A percentile compares a stretch with the other conserved stretches of the same genome.
phyloP scores from a whole-genome alignment of 1,140 invertebrate genomes.

The Dysdera silvatica region DNA sequence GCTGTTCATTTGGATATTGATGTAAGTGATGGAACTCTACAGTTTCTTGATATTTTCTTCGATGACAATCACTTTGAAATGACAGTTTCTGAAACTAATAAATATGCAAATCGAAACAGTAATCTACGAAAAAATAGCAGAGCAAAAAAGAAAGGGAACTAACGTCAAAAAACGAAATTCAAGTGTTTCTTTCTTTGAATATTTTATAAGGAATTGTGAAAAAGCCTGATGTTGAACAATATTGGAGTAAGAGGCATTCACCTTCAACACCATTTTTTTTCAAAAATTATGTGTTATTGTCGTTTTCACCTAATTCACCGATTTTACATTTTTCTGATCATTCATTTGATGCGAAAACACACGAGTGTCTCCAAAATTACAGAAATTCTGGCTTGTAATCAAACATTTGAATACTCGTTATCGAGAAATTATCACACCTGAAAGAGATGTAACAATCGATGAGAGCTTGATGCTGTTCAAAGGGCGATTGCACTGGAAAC shows the following conservation, averaged over 20 bases:
- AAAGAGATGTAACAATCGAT: slow-evolving; percentile 11
- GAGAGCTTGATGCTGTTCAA: slow-evolving; percentile 8
- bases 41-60: slow-evolving; percentile 12
- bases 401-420: slow-evolving; percentile 12
- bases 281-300: too few relatives aligned
- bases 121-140: background rate
- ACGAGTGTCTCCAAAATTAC: slow-evolving; percentile 10
- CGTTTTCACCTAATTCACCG: too few relatives aligned
- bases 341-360: slow-evolving; percentile 7
- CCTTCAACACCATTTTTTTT: too few relatives aligned
- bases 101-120: slow-evolving; percentile 1
- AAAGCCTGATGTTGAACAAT: too few relatives aligned
- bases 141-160: slow-evolving; percentile 1
- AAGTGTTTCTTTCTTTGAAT: background rate
- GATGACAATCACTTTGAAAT: too few relatives aligned
- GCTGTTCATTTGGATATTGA: slow-evolving; percentile 7
- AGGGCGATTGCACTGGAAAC: background rate
- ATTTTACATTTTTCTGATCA: too few relatives aligned
- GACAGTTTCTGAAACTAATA: too few relatives aligned
- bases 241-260: too few relatives aligned
- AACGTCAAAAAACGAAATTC: slow-evolving; percentile 1
- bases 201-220: too few relatives aligned
- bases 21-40: slow-evolving; percentile 6
- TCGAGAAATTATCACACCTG: background rate
- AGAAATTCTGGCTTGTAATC: background rate